phyloP scores from a whole-genome alignment of 2,888 invertebrate genomes.

The Eudemis profundana region DNA sequence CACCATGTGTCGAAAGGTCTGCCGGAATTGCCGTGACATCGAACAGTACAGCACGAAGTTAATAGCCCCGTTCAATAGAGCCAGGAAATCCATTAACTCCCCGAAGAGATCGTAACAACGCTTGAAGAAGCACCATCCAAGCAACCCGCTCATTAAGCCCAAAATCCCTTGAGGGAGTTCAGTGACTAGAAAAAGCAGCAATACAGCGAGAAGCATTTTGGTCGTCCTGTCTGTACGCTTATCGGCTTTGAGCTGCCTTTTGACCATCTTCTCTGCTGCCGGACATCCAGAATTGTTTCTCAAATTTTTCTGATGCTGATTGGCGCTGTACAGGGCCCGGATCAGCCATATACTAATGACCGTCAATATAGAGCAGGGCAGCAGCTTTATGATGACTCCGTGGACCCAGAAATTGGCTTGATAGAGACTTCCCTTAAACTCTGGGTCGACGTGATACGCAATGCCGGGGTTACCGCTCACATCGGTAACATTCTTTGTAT shows the following conservation, averaged over 20 bases:
- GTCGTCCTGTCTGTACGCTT: slow-evolving; percentile 94
- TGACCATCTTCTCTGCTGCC: slow-evolving; percentile 75
- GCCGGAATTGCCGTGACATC: slow-evolving; percentile 97
- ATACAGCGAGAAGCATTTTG: slow-evolving; percentile 94
- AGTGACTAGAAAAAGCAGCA: slow-evolving; percentile 93
- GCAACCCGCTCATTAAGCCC: slow-evolving; percentile 89
- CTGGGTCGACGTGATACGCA: slow-evolving; percentile 81
- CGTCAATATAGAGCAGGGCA: slow-evolving; percentile 92
- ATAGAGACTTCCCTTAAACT: slow-evolving; percentile 86
- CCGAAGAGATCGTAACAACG: slow-evolving; percentile 93
- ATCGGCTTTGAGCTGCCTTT: slow-evolving; percentile 86
- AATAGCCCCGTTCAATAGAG: slow-evolving; percentile 95
- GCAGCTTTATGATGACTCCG: slow-evolving; percentile 91
- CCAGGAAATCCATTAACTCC: slow-evolving; percentile 95
- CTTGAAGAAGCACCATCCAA: slow-evolving; percentile 90
- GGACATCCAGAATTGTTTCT: slow-evolving; percentile 87
- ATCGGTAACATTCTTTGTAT: slow-evolving; percentile 77
- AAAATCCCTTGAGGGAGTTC: slow-evolving; percentile 94
- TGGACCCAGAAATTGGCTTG: slow-evolving; percentile 93
- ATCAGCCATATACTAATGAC: slow-evolving; percentile 90
- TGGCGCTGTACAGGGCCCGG: slow-evolving; percentile 90
- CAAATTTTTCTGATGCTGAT: slow-evolving; percentile 89
- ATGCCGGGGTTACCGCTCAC: slow-evolving; percentile 70
- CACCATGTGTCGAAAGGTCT: slow-evolving; percentile 90
- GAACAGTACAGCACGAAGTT: slow-evolving; percentile 97